phyloP scores from a whole-genome alignment of 2,113 vertebrate genomes.

The Macquaria ambigua region DNA sequence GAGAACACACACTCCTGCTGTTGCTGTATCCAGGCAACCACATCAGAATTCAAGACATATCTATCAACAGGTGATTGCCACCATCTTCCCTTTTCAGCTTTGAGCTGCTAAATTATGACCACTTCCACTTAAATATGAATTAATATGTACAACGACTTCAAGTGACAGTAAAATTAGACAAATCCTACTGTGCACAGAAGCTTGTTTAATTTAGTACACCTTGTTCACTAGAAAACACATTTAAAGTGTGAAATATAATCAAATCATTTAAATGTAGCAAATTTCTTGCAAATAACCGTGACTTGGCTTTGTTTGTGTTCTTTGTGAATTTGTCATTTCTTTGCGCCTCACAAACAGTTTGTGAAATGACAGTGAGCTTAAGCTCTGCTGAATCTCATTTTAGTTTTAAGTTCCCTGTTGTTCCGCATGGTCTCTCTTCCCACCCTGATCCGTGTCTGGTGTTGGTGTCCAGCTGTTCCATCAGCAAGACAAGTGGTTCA shows the following conservation, averaged over 20 bases:
- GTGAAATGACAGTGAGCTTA: slow-evolving; percentile 66
- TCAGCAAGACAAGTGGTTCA: slow-evolving; percentile 81
- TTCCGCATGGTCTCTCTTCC: slow-evolving; percentile 68
- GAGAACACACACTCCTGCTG: slow-evolving; percentile 47
- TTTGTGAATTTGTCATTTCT: neutral
- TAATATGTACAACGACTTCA: slow-evolving; percentile 14
- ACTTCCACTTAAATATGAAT: slow-evolving; percentile 10
- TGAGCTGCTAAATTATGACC: slow-evolving; percentile 26
- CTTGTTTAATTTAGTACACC: neutral
- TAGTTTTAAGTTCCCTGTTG: slow-evolving; percentile 62
- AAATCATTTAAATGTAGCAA: neutral
- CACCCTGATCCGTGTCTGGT: slow-evolving; percentile 69
- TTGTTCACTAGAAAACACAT: slow-evolving; percentile 4
- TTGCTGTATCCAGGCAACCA: slow-evolving; percentile 73
- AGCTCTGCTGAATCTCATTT: slow-evolving; percentile 71
- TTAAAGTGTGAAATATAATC: slow-evolving; percentile 19
- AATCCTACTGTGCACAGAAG: neutral
- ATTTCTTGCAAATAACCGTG: neutral
- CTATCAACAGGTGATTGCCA: slow-evolving; percentile 64
- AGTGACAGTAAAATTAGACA: slow-evolving; percentile 13
- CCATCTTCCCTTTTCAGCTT: slow-evolving; percentile 45
- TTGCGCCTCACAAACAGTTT: slow-evolving; percentile 29
- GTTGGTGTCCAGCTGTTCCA: slow-evolving; percentile 79
- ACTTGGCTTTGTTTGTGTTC: slow-evolving; percentile 23
- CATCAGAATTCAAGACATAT: slow-evolving; percentile 63